A percentile compares a stretch with the other conserved stretches of the same genome.
Evolutionary conservation across 2,797 vertebrate genomes (phyloP).

Genomic region (Ceryle rudis): DNA sequence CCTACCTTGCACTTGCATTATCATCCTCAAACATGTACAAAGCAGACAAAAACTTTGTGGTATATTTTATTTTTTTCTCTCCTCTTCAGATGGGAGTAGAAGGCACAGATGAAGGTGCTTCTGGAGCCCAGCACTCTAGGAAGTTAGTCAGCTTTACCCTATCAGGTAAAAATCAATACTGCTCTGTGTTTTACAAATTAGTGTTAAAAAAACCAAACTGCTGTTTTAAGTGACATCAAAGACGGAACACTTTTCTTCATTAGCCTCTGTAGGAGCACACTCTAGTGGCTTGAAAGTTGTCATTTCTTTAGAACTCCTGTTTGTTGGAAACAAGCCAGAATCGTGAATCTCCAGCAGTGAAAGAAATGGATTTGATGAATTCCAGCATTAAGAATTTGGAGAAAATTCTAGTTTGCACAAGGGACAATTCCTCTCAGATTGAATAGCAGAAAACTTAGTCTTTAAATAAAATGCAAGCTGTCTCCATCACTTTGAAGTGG

Average conservation of each 20-base stretch:
- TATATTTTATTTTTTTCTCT: neutral
- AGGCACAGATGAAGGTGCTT: slow-evolving; percentile 86
- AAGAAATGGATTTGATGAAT: neutral
- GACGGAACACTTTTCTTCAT: neutral
- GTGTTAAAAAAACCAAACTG: neutral
- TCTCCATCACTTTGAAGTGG: neutral
- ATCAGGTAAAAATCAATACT: slow-evolving; percentile 82
- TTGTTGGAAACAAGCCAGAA: neutral
- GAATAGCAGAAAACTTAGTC: neutral
- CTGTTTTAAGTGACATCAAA: neutral
- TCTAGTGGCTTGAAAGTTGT: slow-evolving; percentile 47
- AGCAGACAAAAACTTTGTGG: neutral
- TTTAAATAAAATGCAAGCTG: neutral
- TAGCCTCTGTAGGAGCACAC: slow-evolving; percentile 47
- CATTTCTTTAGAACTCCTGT: neutral
- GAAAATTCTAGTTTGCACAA: neutral
- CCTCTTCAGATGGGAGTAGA: slow-evolving; percentile 86
- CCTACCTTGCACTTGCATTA: neutral
- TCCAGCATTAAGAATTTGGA: neutral
- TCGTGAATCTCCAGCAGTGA: neutral
- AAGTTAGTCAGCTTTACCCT: slow-evolving; percentile 96
- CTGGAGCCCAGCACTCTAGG: slow-evolving; percentile 87
- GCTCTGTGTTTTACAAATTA: neutral
- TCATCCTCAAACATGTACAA: neutral
- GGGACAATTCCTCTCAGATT: neutral